phyloP scores from a whole-genome alignment of 2,113 vertebrate genomes.

The Oophaga pumilio region DNA sequence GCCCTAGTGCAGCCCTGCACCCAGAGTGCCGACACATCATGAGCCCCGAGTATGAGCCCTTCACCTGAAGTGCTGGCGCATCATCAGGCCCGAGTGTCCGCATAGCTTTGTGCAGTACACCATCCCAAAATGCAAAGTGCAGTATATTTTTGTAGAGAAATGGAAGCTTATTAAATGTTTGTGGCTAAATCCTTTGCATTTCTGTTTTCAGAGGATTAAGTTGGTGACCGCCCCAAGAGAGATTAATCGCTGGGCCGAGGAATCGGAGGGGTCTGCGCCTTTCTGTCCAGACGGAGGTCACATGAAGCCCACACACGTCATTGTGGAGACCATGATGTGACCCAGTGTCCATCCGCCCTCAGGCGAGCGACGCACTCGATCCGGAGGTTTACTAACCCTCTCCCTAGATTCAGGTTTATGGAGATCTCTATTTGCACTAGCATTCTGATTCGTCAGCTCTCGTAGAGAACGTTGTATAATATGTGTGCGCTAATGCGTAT shows the following conservation, averaged over 20 bases:
- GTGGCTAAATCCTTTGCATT: background rate
- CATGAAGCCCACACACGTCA: slow-evolving; percentile 90
- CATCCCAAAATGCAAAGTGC: no score
- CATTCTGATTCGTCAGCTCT: slow-evolving; percentile 78
- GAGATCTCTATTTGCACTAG: slow-evolving; percentile 89
- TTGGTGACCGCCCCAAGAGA: slow-evolving; percentile 85
- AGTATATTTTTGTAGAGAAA: no score
- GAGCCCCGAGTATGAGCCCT: no score
- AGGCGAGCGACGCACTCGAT: slow-evolving; percentile 80
- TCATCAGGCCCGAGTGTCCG: no score
- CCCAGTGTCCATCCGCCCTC: slow-evolving; percentile 54
- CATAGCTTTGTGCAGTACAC: no score
- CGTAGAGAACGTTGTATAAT: slow-evolving; percentile 74
- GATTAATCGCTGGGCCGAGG: slow-evolving; percentile 77
- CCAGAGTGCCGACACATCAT: no score
- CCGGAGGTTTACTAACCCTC: slow-evolving; percentile 89
- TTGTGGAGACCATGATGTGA: slow-evolving; percentile 99
- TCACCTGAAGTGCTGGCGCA: no score
- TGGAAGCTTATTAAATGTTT: no score
- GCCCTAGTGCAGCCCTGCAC: no score
- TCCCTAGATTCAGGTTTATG: slow-evolving; percentile 92
- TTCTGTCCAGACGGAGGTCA: slow-evolving; percentile 76
- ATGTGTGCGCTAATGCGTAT: slow-evolving; percentile 47
- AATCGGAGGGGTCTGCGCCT: slow-evolving; percentile 69
- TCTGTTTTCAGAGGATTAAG: slow-evolving; percentile 85